Evolutionary conservation across 2,113 vertebrate genomes (phyloP).

Genomic region (Periophthalmus modestus): DNA sequence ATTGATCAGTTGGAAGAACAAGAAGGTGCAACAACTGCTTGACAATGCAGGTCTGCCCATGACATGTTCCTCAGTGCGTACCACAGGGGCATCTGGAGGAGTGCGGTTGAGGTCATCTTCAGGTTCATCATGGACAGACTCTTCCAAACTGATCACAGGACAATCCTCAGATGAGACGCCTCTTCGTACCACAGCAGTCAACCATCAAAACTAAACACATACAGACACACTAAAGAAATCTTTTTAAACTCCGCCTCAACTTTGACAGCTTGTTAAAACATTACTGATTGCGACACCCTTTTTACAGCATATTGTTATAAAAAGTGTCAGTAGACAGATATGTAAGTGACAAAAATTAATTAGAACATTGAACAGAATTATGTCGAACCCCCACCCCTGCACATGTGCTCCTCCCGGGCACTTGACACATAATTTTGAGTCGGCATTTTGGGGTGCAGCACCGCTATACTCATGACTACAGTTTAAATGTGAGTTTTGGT

Average conservation of each 20-base stretch:
- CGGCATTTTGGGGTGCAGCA: too few relatives aligned
- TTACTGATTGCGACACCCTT: too few relatives aligned
- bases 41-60: not conserved
- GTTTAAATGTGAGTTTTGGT: not conserved
- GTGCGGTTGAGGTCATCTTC: not conserved
- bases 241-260: too few relatives aligned
- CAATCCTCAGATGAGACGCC: not conserved
- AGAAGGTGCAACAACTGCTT: conserved; percentile 1
- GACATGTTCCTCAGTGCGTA: not conserved
- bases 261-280: too few relatives aligned
- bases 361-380: too few relatives aligned
- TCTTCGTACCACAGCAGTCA: not conserved
- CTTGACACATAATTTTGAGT: too few relatives aligned
- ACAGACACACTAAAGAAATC: not conserved
- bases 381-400: too few relatives aligned
- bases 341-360: too few relatives aligned
- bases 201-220: not conserved
- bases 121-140: not conserved
- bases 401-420: too few relatives aligned
- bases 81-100: not conserved
- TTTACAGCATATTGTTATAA: too few relatives aligned
- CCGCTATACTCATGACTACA: not conserved
- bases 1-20: not conserved
- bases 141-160: not conserved
- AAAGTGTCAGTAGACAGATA: too few relatives aligned